Evolutionary conservation across 2,888 invertebrate genomes (phyloP), one percentile per base, ranked within the genome.

Genomic region (Agonopterix alstromeriana): DNA sequence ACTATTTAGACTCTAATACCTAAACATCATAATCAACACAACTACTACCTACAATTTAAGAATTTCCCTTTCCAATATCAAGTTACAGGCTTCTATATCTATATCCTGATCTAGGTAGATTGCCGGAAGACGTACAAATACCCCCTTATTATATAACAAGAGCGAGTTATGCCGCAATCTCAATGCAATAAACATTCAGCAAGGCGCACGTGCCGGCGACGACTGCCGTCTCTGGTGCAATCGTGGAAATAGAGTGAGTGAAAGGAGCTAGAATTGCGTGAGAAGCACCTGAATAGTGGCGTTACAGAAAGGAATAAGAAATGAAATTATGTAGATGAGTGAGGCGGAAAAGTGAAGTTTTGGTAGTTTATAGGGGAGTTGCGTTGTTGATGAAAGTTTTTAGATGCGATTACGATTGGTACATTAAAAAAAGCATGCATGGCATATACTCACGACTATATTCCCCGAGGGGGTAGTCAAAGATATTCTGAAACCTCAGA

Each of bases 141-240:
- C 60, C 53, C 58, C 63, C 72, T 73, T 77, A 75, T 77, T 72
- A 78, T 27, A 27, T 77, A 46, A 72, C 61, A 52, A 53, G 61
- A 56, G 55, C 68, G 61, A 78, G 77, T 76, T 79, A 77, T 75
- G 70, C 73, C 71, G 73, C 77, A 82, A 79, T 78, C 78, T 77
- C 74, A 73, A 75, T 73, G 78, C 73, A 81, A 82, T 81, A 81
- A 82, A 79, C 80, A 80, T 79, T 71, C 65, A 70, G 68, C 63
- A 58, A 53, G 67, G 67, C 57, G 75, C 77, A 79, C 82, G 80
- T 80, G 80, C 72, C 63, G 56, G 53, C 76, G 72, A 77, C 76
- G 72, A 77, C 70, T 50, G 71, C 72, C 63, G 67, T 9, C 53
- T 61, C 64, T 60, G 49, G 51, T 59, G 53, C 55, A 53, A 9